Percentiles rank a stretch among this genome's conserved stretches.
phyloP scores from a whole-genome alignment of 2,113 vertebrate species.

The Camelus bactrianus region DNA sequence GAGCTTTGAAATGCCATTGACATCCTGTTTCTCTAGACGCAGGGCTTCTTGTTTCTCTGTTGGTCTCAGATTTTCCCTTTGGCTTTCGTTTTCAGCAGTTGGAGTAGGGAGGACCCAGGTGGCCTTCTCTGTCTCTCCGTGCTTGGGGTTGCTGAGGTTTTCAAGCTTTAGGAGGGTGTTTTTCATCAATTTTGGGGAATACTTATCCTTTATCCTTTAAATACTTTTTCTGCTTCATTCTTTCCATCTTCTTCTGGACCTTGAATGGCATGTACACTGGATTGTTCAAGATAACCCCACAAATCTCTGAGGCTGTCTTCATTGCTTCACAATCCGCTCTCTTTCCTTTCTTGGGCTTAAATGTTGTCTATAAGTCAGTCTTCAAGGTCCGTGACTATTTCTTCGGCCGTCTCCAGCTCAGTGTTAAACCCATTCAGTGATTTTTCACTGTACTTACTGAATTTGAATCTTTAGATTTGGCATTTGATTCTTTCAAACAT shows the following conservation, averaged over 20 bases:
- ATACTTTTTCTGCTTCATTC: not conserved
- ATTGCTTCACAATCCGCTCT: not conserved
- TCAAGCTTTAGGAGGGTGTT: too few species aligned
- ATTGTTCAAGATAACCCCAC: too few species aligned
- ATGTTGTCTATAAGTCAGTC: not conserved
- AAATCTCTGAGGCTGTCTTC: not conserved
- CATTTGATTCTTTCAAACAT: not conserved
- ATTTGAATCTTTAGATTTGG: not conserved
- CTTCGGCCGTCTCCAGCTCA: not conserved
- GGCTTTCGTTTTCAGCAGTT: not conserved
- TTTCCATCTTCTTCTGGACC: not conserved
- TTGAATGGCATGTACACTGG: too few species aligned
- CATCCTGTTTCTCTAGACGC: too few species aligned
- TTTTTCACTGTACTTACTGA: not conserved
- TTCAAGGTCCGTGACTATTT: not conserved
- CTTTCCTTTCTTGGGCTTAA: not conserved
- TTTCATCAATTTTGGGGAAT: not conserved
- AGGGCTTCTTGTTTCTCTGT: fast-evolving
- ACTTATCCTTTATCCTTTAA: not conserved
- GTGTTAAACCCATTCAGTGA: not conserved
- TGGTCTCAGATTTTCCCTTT: not conserved
- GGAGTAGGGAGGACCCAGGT: too few species aligned
- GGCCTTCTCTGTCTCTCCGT: not conserved
- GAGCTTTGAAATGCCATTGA: not conserved
- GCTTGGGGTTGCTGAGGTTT: not conserved